These are phyloP conservation scores for Philonicus albiceps DNA, from an alignment of 2,888 invertebrate genomes.

Conservation along the genomic window DNA sequence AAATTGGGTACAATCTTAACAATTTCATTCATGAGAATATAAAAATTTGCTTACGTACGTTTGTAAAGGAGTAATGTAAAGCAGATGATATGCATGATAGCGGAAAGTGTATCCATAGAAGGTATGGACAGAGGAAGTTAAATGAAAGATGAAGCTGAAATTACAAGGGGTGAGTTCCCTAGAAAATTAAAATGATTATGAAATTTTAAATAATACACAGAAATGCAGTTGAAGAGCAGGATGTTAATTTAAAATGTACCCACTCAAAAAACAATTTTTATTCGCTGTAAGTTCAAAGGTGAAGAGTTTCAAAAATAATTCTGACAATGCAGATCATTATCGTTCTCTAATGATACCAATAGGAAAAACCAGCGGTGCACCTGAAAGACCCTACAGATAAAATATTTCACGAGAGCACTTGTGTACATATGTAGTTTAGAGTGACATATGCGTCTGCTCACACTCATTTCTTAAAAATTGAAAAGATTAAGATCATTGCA, in stretches of 20 bases:
- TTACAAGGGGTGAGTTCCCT: no score
- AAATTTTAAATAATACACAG: not conserved
- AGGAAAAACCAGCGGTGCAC: not conserved
- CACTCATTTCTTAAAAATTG: not conserved
- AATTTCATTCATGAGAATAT: no score
- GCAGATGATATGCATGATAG: no score
- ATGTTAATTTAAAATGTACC: not conserved
- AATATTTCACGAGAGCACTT: not conserved
- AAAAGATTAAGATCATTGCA: not conserved
- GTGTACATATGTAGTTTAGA: not conserved
- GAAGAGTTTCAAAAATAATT: not conserved
- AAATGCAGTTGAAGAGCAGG: not conserved
- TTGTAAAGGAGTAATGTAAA: no score
- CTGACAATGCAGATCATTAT: not conserved
- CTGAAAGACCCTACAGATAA: not conserved
- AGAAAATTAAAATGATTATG: not conserved
- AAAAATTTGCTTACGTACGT: no score
- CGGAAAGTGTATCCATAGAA: no score
- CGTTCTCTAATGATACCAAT: not conserved
- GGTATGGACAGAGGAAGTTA: no score
- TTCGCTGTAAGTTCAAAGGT: not conserved
- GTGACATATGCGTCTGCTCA: not conserved
- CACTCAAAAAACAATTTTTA: not conserved
- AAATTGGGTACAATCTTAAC: no score
- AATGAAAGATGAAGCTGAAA: no score